These are phyloP conservation scores for Alethe castanea DNA, from an alignment of 2,113 vertebrate species.

Conservation along the genomic window DNA sequence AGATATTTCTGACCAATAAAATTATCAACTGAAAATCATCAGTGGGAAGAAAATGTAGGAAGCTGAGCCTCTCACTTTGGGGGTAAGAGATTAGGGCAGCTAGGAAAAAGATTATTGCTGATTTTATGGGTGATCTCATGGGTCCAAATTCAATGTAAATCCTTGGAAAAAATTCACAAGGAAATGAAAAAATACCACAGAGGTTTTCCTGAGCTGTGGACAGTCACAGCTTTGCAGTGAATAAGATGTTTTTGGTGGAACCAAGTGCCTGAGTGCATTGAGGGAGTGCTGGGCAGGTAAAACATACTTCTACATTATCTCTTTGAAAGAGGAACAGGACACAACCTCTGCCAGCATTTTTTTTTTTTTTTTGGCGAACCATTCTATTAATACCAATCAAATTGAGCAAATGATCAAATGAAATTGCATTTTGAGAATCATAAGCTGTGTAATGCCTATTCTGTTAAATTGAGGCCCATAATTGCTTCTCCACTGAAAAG, in stretches of 20 bases:
- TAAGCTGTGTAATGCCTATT: constrained; percentile 99
- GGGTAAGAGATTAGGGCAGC: neutral
- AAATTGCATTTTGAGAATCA: constrained; percentile 96
- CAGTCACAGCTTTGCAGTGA: neutral
- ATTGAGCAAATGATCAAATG: constrained; percentile 95
- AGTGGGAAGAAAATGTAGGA: neutral
- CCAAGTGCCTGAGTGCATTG: neutral
- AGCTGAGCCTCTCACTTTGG: neutral
- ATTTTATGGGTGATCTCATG: neutral
- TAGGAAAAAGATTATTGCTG: neutral
- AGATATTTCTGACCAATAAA: neutral
- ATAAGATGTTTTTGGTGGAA: constrained; percentile 49
- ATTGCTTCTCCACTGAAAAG: constrained; percentile 95
- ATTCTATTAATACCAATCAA: constrained; percentile 99
- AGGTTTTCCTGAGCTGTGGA: neutral
- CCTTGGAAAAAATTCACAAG: neutral
- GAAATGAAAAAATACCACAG: neutral
- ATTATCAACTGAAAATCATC: neutral
- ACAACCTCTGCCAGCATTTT: constrained; percentile 85
- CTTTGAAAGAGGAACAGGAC: constrained; percentile 83
- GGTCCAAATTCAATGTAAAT: neutral
- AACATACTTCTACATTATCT: constrained; percentile 84
- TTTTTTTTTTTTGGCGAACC: constrained; percentile 84
- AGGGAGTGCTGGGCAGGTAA: constrained; percentile 64
- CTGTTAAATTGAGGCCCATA: constrained; percentile 96